phyloP scores from a whole-genome alignment of 2,888 invertebrate species.

The Xestia xanthographa region DNA sequence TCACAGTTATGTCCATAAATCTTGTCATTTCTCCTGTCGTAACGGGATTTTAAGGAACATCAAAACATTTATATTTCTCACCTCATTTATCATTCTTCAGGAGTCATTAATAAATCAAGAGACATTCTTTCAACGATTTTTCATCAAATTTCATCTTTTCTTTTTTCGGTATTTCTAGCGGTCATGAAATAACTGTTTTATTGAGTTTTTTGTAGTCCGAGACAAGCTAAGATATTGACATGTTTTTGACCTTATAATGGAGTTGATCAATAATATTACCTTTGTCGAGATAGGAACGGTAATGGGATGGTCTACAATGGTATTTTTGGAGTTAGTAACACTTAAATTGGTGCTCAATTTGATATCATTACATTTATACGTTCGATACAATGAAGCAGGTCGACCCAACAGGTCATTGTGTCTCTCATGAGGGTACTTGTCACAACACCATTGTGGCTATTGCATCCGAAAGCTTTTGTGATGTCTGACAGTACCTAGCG shows the following conservation, averaged over 20 bases:
- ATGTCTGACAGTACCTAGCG: constrained; percentile 43
- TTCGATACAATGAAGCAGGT: constrained; percentile 6
- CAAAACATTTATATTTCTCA: neutral
- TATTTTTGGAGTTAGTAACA: neutral
- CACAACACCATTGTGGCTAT: constrained; percentile 52
- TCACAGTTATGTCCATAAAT: constrained; percentile 23
- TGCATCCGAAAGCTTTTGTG: constrained; percentile 58
- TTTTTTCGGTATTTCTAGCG: neutral
- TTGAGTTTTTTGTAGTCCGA: neutral
- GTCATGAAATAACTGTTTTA: neutral
- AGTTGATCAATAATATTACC: neutral
- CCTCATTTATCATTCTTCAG: neutral
- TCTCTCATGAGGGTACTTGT: constrained; percentile 30
- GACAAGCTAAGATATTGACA: neutral
- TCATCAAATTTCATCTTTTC: neutral
- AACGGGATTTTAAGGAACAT: neutral
- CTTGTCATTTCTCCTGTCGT: neutral
- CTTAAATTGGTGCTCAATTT: constrained; percentile 1
- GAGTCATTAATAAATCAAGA: neutral
- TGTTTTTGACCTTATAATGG: neutral
- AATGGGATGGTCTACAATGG: too few species aligned
- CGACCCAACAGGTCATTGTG: constrained; percentile 40
- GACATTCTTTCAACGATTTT: neutral
- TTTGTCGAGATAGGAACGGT: neutral
- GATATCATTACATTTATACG: neutral